Evolutionary conservation across 2,888 invertebrate genomes (phyloP).

Genomic region (Tanaodytes sp.): DNA sequence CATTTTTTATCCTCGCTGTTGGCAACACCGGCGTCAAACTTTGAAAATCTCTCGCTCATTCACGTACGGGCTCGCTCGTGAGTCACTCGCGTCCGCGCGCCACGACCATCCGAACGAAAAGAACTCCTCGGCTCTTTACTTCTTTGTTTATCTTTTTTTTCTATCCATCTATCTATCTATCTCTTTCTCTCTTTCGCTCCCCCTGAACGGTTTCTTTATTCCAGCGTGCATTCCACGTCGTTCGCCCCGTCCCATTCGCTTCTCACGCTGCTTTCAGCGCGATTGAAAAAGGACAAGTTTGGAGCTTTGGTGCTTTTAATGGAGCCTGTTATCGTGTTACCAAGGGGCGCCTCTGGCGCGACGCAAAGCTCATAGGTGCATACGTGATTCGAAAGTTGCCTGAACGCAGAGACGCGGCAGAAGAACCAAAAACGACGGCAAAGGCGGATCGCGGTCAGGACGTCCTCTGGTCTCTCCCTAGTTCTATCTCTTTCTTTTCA

Average conservation of each 20-base stretch:
- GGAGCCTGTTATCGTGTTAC: slow-evolving; percentile 56
- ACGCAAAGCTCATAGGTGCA: slow-evolving; percentile 55
- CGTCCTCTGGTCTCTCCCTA: too few species aligned
- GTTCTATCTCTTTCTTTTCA: too few species aligned
- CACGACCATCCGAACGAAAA: too few species aligned
- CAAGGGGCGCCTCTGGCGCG: slow-evolving; percentile 43
- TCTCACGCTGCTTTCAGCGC: slow-evolving; percentile 48
- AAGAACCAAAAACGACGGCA: slow-evolving; percentile 42
- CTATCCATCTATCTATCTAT: too few species aligned
- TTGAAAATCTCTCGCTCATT: too few species aligned
- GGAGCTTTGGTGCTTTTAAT: slow-evolving; percentile 49
- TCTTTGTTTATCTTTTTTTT: slow-evolving; percentile 3
- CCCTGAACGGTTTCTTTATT: neutral
- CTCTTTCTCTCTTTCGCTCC: too few species aligned
- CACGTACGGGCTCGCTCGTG: too few species aligned
- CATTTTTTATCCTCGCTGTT: too few species aligned
- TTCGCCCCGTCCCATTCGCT: slow-evolving; percentile 24
- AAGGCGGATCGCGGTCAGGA: slow-evolving; percentile 32
- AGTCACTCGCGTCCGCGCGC: too few species aligned
- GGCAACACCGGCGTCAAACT: too few species aligned
- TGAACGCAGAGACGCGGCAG: slow-evolving; percentile 40
- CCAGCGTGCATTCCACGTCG: neutral
- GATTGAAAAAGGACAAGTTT: slow-evolving; percentile 40
- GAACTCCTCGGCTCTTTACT: neutral
- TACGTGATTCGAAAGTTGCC: slow-evolving; percentile 54